Evolutionary conservation across 2,888 invertebrate genomes (phyloP).

Genomic region (Coecobrya sp.): DNA sequence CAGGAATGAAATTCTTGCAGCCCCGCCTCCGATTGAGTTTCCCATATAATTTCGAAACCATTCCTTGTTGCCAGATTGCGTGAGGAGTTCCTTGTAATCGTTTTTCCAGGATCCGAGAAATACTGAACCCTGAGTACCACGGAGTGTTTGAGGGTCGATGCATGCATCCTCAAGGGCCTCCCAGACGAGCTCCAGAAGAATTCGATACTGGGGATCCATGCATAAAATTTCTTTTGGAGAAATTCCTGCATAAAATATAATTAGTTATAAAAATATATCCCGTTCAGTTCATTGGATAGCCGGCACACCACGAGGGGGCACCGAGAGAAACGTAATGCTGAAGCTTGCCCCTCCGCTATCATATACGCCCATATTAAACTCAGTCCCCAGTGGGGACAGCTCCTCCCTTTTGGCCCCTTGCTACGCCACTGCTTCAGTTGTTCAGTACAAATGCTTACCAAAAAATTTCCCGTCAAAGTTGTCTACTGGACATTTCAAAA

Average conservation of each 20-base stretch:
- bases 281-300: too few species aligned
- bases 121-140: not conserved
- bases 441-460: not conserved
- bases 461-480: not conserved
- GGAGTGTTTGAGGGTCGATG: not conserved
- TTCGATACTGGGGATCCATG: constrained; percentile 1
- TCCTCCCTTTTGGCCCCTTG: too few species aligned
- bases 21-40: not conserved
- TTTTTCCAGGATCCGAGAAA: not conserved
- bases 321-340: too few species aligned
- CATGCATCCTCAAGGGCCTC: not conserved
- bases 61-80: not conserved
- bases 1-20: not conserved
- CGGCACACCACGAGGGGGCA: too few species aligned
- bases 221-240: not conserved
- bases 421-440: too few species aligned
- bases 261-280: too few species aligned
- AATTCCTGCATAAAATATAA: not conserved
- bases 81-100: not conserved
- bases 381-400: too few species aligned
- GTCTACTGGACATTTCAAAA: not conserved
- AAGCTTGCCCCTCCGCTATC: too few species aligned
- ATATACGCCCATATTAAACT: too few species aligned
- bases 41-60: not conserved
- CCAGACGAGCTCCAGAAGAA: constrained; percentile 8